Conservation (phyloP, 2,797 vertebrate genomes). For the Gallinago stenura region DNA sequence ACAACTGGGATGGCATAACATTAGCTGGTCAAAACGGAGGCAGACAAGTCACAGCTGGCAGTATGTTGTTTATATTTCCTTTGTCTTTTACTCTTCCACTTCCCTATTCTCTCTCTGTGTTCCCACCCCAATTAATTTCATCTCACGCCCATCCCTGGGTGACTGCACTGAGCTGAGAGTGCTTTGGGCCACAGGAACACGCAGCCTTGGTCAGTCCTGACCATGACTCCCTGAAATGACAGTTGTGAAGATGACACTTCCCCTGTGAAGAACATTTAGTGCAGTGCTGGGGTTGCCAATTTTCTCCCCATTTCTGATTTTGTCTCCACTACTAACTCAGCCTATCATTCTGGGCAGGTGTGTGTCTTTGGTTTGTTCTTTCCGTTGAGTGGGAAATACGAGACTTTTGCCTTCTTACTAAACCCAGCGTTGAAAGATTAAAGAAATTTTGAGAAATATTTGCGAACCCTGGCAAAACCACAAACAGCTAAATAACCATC, state of each 20-base stretch:
- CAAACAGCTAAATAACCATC: neutral
- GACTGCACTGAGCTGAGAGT: neutral
- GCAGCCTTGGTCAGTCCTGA: rapidly evolving
- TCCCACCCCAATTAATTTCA: neutral
- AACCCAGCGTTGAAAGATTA: neutral
- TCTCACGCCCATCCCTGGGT: neutral
- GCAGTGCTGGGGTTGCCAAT: neutral
- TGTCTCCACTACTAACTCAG: neutral
- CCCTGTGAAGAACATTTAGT: neutral
- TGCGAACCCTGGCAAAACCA: neutral
- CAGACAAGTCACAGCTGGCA: neutral
- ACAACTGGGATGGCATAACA: neutral
- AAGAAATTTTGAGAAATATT: neutral
- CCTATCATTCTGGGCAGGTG: neutral
- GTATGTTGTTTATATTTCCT: neutral
- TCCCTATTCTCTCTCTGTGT: rapidly evolving
- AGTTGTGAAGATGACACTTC: neutral
- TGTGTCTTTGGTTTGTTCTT: neutral
- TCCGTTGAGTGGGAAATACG: neutral
- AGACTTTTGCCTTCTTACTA: neutral
- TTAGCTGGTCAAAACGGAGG: neutral
- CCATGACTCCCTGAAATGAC: neutral
- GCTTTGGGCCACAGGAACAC: neutral
- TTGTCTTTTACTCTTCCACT: neutral
- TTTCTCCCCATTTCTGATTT: neutral